Conservation (phyloP, 2,113 vertebrate genomes). For the Grammomys surdaster region DNA sequence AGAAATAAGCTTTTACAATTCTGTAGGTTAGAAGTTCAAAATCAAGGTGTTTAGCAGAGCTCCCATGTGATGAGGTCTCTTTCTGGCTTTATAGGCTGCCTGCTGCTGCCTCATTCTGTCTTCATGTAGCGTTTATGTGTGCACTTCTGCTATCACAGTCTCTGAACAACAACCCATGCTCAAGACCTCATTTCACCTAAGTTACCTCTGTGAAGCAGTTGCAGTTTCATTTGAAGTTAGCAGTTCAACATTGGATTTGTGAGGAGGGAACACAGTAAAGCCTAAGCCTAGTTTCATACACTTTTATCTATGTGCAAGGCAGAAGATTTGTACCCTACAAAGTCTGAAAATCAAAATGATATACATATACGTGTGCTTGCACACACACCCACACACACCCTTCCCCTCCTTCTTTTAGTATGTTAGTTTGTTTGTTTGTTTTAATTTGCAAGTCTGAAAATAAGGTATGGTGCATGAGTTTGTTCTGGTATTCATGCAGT, state of each 20-base stretch:
- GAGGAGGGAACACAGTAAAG: neutral
- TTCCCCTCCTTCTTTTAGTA: neutral
- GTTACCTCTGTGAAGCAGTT: neutral
- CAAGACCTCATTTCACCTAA: neutral
- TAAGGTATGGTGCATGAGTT: neutral
- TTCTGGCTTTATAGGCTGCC: neutral
- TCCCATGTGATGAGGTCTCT: neutral
- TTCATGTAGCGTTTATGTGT: neutral
- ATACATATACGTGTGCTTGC: too few relatives aligned
- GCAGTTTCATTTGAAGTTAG: neutral
- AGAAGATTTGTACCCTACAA: neutral
- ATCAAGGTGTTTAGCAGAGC: neutral
- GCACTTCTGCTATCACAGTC: neutral
- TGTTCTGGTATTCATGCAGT: neutral
- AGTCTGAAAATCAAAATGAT: neutral
- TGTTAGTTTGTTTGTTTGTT: neutral
- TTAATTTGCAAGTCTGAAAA: neutral
- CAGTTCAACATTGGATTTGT: neutral
- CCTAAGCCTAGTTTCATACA: neutral
- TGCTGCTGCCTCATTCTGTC: neutral
- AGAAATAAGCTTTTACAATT: neutral
- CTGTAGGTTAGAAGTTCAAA: neutral
- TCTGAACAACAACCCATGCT: neutral
- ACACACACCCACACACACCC: too few relatives aligned
- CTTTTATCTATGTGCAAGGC: neutral